Evolutionary conservation across 2,888 invertebrate species (phyloP), one percentile per base, ranked within the genome.

Genomic region (Proisotoma minuta): DNA sequence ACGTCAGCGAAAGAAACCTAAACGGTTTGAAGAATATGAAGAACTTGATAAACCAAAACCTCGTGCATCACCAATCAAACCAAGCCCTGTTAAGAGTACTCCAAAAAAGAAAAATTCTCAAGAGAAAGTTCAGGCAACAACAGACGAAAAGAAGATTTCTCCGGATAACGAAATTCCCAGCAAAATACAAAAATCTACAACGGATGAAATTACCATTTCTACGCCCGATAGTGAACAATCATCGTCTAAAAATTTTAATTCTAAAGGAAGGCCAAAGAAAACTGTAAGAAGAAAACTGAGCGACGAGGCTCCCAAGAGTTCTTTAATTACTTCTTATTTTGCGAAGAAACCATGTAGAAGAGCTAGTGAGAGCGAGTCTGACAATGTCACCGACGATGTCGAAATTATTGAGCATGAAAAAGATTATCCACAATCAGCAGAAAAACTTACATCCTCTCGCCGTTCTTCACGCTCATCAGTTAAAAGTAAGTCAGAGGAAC

Each of bases 291-390:
- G 34, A 10, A 34, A 34, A 34, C 34, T 34, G 12, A 59, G 26
- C 29, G 59, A 58, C 20, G 62, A 62, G 0, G 18, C 53, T 1
- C 18, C 49, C 2, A 20, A 26, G 2, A 59, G 50, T 27, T 56
- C 63, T n/a, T 22, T 60, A 22, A 63, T 63, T 20, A 63, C 63
- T 5, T 63, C 63, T 1, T 63, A 57, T 34, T 63, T 63, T 48
- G 43, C 20, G 8, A 64, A 64, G 29, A 24, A 40, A 12, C 49
- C 24, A 34, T 47, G 59, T 8, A 24, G 48, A 8, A 20, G 8
- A 15, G 22, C 48, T 12, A 48, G 10, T 48, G 18, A 48, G 8
- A 18, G n/a, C n/a, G n/a, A 8, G 15, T 10, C 34, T 15, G 15
- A 15, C 15, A 34, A 34, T 34, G 8, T 34, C 8, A 8, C 34